A percentile compares a stretch with the other conserved stretches of the same genome.
phyloP scores from a whole-genome alignment of 2,113 vertebrate genomes.

The Pseudopipra pipra region DNA sequence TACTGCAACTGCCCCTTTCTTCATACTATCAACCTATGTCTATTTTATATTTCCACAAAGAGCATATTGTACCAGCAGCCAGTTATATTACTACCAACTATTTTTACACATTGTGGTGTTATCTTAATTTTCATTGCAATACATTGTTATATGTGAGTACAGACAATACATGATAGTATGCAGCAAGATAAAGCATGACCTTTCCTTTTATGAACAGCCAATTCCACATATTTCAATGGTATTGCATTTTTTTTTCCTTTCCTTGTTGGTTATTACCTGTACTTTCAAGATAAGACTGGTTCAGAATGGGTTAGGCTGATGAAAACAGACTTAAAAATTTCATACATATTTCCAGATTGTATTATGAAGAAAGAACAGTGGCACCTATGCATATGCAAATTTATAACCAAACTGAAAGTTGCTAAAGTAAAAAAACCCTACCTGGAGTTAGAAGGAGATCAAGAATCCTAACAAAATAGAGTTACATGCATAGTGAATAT shows the following conservation, averaged over 20 bases:
- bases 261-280: constrained; percentile 9
- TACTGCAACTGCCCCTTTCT: constrained; percentile 29
- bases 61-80: not conserved
- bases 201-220: constrained; percentile 8
- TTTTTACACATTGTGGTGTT: not conserved
- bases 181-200: not conserved
- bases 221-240: not conserved
- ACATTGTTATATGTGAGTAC: not conserved
- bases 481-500: not conserved
- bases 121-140: constrained; percentile 39
- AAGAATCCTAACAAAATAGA: not conserved
- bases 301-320: not conserved
- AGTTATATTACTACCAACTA: not conserved
- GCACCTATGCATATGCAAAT: not conserved
- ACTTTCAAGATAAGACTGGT: constrained; percentile 9
- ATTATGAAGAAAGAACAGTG: not conserved
- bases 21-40: constrained; percentile 22
- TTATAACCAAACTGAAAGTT: not conserved
- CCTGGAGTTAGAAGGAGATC: not conserved
- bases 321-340: not conserved
- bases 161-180: not conserved
- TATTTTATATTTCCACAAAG: constrained; percentile 40
- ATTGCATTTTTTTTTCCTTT: not conserved
- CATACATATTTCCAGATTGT: not conserved
- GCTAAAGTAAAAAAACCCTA: not conserved